These are phyloP conservation scores for Drosophila lini DNA, from an alignment of 1,140 invertebrate genomes.

Conservation along the genomic window DNA sequence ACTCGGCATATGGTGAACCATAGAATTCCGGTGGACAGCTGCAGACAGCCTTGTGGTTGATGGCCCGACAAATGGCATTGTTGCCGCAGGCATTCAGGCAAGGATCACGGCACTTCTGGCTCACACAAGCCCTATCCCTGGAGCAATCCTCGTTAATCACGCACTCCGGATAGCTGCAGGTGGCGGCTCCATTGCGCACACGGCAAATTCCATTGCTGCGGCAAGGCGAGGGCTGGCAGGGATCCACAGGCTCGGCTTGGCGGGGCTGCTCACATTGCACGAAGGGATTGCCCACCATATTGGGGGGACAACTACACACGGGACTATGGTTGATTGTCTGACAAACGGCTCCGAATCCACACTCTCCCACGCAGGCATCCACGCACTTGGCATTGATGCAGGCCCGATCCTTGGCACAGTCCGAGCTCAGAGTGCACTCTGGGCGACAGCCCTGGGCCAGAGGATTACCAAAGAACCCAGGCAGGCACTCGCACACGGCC, in stretches of 20 bases:
- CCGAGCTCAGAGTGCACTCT: conserved; percentile 92
- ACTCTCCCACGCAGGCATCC: conserved; percentile 91
- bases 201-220: conserved; percentile 91
- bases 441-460: conserved; percentile 89
- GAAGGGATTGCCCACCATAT: conserved; percentile 90
- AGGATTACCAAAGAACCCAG: conserved; percentile 92
- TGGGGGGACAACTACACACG: conserved; percentile 89
- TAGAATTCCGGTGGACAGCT: conserved; percentile 91
- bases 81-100: conserved; percentile 92
- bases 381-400: conserved; percentile 92
- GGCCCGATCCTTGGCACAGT: conserved; percentile 91
- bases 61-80: conserved; percentile 92
- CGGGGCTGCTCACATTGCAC: conserved; percentile 87
- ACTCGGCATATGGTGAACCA: conserved; percentile 92
- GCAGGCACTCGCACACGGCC: conserved; percentile 89
- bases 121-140: conserved; percentile 91
- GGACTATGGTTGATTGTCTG: conserved; percentile 91
- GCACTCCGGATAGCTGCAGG: conserved; percentile 94
- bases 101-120: conserved; percentile 92
- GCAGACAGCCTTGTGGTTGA: conserved; percentile 93
- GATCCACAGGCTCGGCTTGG: conserved; percentile 86
- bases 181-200: conserved; percentile 88
- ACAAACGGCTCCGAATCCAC: conserved; percentile 86
- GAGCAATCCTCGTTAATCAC: conserved; percentile 93
- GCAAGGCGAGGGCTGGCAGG: conserved; percentile 93